Evolutionary conservation across 2,888 invertebrate genomes (phyloP), one percentile per base, ranked within the genome.

Genomic region (Torymus aiolomorphi): DNA sequence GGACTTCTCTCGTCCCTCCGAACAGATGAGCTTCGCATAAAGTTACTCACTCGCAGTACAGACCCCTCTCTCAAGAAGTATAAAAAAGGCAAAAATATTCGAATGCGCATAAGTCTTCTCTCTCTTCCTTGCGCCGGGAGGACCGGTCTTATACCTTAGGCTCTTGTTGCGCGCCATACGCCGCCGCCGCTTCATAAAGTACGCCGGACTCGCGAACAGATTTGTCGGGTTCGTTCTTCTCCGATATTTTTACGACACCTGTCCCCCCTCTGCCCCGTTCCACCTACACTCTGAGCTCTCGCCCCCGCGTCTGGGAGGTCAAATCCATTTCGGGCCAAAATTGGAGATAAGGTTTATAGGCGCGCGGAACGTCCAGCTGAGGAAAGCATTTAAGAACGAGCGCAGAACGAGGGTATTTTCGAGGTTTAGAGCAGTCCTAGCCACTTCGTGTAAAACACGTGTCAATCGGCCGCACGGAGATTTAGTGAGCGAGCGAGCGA

Each of bases 271-370:
- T n/a, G 16, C 18, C 52, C 31, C 51, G 4, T 66, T 51, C 69
- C 16, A 16, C 16, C 5, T 13, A 11, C 67, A 20, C 31, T 16
- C 14, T n/a, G 51, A 4, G 11, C 71, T 11, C 61, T 62, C 62
- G 20, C 63, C 61, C 16, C 24, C 31, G 8, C 14, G n/a, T 13
- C 18, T n/a, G 82, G 83, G 84, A 83, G 88, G 88, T 88, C 87
- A 88, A 89, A 87, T 88, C 87, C 86, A 88, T 89, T 89, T 88
- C 84, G 86, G 83, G 81, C 20, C 83, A 84, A 85, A 87, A 88
- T 88, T 86, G 87, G 84, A 87, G 87, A 88, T 86, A 87, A 86
- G 85, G 84, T 88, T 88, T 86, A 87, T 86, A 83, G 87, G 86
- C 83, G 82, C 78, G 82, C 80, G 80, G 70, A 79, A 52, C 42